Base-by-base conservation (phyloP, 2,113 vertebrate species). In the Anoura caudifer region DNA sequence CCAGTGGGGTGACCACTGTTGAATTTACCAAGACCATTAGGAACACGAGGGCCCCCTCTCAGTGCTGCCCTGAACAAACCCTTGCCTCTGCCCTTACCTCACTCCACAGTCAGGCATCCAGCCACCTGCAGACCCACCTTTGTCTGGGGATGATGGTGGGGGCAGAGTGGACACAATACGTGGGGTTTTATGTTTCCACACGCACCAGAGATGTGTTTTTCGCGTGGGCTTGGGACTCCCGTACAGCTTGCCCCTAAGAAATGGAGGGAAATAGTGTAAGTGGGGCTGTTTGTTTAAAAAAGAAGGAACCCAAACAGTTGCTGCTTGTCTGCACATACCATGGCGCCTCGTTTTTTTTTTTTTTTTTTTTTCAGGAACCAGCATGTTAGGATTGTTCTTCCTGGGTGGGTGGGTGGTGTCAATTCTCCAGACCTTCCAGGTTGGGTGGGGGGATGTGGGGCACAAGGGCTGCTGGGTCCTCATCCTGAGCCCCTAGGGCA, bases 21-120 rank as follows among this genome's bases (percentile, higher is more conserved):
- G 10, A 1, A 16, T 41, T 86, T 41, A 7, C 31, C 26, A 2
- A 31, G 45, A 41, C 50, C 85, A 0, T 81, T 41, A 80, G 52
- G 56, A 65, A 26, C 52, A 31, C 0, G 0, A 26, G 45, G 70
- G 19, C 41, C 38, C 5, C 56, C 70, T 92, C 52, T 73, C 0
- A 0, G 69, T 22, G 0, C 33, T 7, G 13, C 43, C 50, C 20
- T 0, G 0, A 2, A 5, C 17, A 36, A 0, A 5, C n/a, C 36
- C 36, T 19, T 6, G 9, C 87, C 80, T 69, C 84, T 10, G 9
- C 56, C 45, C 54, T 33, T 31, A 9, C 52, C 13, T 75, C 19
- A n/a, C 70, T 38, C 16, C 45, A 17, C 47, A n/a, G 59, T 43
- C 69, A 61, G 41, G 36, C 24, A 1, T 38, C 26, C 7, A 1